phyloP scores from a whole-genome alignment of 2,888 invertebrate species.

The Dolichopus griseipennis region DNA sequence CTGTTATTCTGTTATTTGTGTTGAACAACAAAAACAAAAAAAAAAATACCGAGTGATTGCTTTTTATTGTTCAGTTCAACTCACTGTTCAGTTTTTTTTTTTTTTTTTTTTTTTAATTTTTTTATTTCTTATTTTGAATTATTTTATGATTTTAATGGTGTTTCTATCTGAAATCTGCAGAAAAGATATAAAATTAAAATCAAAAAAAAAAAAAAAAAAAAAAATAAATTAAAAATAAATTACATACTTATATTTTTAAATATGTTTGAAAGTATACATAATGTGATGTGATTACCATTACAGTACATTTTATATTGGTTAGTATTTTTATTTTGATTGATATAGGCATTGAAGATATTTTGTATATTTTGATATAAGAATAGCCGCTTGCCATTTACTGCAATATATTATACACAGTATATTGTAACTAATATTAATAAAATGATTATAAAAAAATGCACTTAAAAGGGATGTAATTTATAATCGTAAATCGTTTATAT shows the following conservation, averaged over 20 bases:
- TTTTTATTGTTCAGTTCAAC: not conserved
- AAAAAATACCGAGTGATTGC: not conserved
- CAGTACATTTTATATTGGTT: not conserved
- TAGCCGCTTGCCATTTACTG: no score
- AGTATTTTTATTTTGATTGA: not conserved
- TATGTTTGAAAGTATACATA: no score
- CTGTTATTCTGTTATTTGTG: no score
- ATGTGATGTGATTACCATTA: not conserved
- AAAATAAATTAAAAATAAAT: not conserved
- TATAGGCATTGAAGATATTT: no score
- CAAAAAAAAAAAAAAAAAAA: no score
- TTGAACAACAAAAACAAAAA: not conserved
- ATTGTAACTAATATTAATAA: not conserved
- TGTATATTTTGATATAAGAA: no score
- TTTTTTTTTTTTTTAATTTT: no score
- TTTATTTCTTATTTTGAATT: not conserved
- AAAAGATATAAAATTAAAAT: not conserved
- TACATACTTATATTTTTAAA: not conserved
- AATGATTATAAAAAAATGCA: not conserved
- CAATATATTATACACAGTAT: not conserved
- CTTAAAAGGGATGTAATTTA: slow-evolving; percentile 6
- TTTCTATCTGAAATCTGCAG: not conserved
- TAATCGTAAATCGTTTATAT: slow-evolving; percentile 1
- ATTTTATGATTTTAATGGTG: not conserved
- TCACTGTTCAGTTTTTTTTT: no score